Evolutionary conservation across 2,888 invertebrate species (phyloP).

Genomic region (Agriopis leucophaearia): DNA sequence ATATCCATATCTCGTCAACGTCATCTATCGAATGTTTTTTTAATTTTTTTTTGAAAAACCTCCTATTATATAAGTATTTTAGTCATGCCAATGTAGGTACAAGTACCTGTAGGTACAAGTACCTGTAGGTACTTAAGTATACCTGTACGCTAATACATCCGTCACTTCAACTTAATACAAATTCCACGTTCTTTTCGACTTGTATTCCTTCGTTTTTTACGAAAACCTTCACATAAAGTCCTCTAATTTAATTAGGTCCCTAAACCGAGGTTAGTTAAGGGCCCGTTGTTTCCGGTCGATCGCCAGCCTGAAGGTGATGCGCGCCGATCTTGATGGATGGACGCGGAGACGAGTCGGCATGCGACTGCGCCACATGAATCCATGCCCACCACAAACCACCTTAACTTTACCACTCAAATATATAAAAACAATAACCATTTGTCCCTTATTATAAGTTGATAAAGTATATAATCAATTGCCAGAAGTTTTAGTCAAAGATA

Average conservation of each 20-base stretch:
- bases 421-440: constrained; percentile 31
- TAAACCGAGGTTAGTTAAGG: constrained; percentile 36
- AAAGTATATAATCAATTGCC: constrained; percentile 52
- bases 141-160: background rate
- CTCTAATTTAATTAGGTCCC: constrained; percentile 33
- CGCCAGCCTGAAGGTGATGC: constrained; percentile 80
- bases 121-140: too few species aligned
- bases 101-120: too few species aligned
- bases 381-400: constrained; percentile 64
- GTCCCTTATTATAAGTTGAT: constrained; percentile 48
- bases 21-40: too few species aligned
- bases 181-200: background rate
- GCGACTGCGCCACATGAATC: constrained; percentile 75
- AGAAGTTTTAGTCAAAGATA: constrained; percentile 39
- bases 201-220: constrained; percentile 7
- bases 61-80: too few species aligned
- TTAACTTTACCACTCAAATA: constrained; percentile 49
- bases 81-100: too few species aligned
- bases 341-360: constrained; percentile 74
- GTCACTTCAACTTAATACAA: background rate
- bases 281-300: constrained; percentile 76
- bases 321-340: constrained; percentile 84
- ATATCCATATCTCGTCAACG: too few species aligned
- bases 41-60: too few species aligned
- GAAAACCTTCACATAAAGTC: constrained; percentile 14